phyloP scores from a whole-genome alignment of 2,888 invertebrate species.

The Platerodrilus igneus region DNA sequence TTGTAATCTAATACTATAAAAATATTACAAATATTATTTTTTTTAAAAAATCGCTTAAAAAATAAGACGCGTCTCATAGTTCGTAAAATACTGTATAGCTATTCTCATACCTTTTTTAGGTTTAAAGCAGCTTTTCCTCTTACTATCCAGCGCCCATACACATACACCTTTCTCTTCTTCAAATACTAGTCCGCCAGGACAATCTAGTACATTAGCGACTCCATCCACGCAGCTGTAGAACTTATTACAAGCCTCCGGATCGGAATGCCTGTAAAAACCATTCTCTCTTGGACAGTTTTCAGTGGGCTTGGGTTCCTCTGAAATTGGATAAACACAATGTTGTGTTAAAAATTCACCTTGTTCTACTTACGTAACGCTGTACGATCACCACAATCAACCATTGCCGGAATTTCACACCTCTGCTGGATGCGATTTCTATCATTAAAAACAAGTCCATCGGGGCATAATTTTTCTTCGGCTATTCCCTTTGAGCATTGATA shows the following conservation, averaged over 20 bases:
- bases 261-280: conserved; percentile 72
- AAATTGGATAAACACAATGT: conserved; percentile 28
- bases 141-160: conserved; percentile 66
- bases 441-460: conserved; percentile 73
- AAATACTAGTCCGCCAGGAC: conserved; percentile 72
- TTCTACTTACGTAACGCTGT: conserved; percentile 73
- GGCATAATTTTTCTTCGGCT: conserved; percentile 65
- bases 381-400: conserved; percentile 73
- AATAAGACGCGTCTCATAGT: too few relatives aligned
- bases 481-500: conserved; percentile 66
- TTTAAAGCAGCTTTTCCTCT: conserved; percentile 52
- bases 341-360: too few relatives aligned
- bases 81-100: too few relatives aligned
- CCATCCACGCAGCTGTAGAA: conserved; percentile 78
- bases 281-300: conserved; percentile 73
- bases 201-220: conserved; percentile 59
- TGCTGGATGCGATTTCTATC: conserved; percentile 68
- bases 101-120: conserved; percentile 51
- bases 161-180: conserved; percentile 69
- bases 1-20: too few relatives aligned
- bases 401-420: conserved; percentile 70
- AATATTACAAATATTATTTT: too few relatives aligned
- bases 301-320: conserved; percentile 70
- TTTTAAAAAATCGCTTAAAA: too few relatives aligned
- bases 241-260: conserved; percentile 69